Base-by-base conservation (phyloP, 2,888 invertebrate genomes). In the Diplolepis rosae region DNA sequence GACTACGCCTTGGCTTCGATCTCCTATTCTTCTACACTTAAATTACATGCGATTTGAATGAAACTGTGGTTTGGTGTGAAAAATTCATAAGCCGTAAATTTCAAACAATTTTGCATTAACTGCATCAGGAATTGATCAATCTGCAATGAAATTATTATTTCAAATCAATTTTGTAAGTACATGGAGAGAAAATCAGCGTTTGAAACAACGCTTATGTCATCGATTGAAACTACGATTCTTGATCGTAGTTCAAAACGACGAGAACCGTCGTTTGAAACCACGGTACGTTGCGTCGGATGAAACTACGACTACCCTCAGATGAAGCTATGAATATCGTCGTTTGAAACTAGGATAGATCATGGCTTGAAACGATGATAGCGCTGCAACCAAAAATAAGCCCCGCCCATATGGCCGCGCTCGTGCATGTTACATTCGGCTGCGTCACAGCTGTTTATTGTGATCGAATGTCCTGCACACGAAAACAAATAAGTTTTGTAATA, bases 111-210 rank as follows among this genome's bases (percentile, higher is more conserved):
- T 3, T 39, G 35, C 11, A 6, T 61, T 13, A 61, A 35, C n/a
- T 61, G 39, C 35, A 61, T 7, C 1, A 22, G n/a, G n/a, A 61
- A 61, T 32, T 61, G 13, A 0, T 61, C 56, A 61, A 61, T 32
- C 39, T 61, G 39, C 0, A 35, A 35, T 27, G 27, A 1, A 11
- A 6, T 5, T 22, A 35, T 32, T 18, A 56, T 18, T 22, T 3
- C 4, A 22, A 22, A 13, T 18, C 22, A 18, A 18, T 48, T 48
- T 48, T 48, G 4, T 45, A 45, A 4, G 7, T 22, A 27, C n/a
- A 27, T 6, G 27, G 4, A 28, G 27, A 51, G n/a, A 27, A 39
- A 39, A 39, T 39, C 35, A 39, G 35, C 35, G 35, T 13, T 39
- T 39, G 35, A 2, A 35, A 2, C 35, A 11, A 35, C 35, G 35